Percentiles rank a stretch among this genome's conserved stretches.
phyloP scores from a whole-genome alignment of 2,113 vertebrate species.

The Aix galericulata region DNA sequence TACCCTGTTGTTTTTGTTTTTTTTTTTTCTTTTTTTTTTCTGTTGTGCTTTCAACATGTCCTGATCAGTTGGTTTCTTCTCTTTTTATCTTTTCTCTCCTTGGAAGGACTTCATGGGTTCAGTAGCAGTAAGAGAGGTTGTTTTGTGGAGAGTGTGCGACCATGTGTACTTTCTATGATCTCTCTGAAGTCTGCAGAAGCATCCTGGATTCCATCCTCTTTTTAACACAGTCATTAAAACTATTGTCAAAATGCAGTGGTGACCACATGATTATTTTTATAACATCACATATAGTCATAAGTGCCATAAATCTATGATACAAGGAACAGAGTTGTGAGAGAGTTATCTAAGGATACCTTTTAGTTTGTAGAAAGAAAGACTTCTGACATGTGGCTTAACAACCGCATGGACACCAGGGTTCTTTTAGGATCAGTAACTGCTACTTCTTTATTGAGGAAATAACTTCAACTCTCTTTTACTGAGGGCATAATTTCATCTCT shows the following conservation, averaged over 20 bases:
- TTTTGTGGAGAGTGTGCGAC: not conserved
- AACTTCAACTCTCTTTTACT: too few relatives aligned
- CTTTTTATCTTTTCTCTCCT: not conserved
- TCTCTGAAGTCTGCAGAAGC: not conserved
- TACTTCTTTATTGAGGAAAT: too few relatives aligned
- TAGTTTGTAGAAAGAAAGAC: not conserved
- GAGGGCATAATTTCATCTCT: too few relatives aligned
- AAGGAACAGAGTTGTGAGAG: not conserved
- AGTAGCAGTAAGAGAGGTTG: not conserved
- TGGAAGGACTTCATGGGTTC: not conserved
- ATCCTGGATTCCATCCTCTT: not conserved
- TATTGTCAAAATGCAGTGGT: not conserved
- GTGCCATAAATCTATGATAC: not conserved
- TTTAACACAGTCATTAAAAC: not conserved
- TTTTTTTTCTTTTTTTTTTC: not conserved
- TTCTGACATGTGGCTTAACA: not conserved
- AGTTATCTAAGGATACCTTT: not conserved
- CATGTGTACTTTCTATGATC: not conserved
- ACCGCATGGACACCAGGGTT: too few relatives aligned
- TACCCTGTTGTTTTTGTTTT: not conserved
- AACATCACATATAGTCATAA: not conserved
- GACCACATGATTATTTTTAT: not conserved
- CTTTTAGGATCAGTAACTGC: too few relatives aligned
- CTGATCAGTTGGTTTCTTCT: not conserved
- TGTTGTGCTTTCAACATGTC: not conserved